Evolutionary conservation across 2,113 vertebrate species (phyloP).

Genomic region (Misgurnus anguillicaudatus): DNA sequence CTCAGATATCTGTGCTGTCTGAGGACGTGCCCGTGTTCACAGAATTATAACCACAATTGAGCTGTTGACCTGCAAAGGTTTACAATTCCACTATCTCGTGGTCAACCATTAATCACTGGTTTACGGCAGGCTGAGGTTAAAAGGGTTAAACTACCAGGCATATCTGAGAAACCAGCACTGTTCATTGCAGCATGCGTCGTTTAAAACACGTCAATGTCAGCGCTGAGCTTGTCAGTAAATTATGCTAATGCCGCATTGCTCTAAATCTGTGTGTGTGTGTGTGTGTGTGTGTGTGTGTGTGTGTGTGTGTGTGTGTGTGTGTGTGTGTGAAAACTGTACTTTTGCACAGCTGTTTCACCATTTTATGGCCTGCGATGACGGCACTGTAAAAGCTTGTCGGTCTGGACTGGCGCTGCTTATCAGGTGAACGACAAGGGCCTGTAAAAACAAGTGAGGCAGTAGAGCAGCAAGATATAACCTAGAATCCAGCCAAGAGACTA

Average conservation of each 20-base stretch:
- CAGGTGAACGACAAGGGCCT: slow-evolving; percentile 32
- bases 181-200: not conserved
- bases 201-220: slow-evolving; percentile 15
- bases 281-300: no score
- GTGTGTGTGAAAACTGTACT: slow-evolving; percentile 27
- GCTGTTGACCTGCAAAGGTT: slow-evolving; percentile 45
- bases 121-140: slow-evolving; percentile 14
- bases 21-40: slow-evolving; percentile 27
- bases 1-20: slow-evolving; percentile 8
- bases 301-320: no score
- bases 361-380: slow-evolving; percentile 46
- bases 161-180: slow-evolving; percentile 3
- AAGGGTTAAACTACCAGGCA: slow-evolving; percentile 20
- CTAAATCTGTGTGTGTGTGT: slow-evolving; percentile 5
- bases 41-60: slow-evolving; percentile 35
- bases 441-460: slow-evolving; percentile 42
- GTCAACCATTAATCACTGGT: slow-evolving; percentile 46
- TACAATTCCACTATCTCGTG: slow-evolving; percentile 39
- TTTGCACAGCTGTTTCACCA: slow-evolving; percentile 34
- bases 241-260: not conserved
- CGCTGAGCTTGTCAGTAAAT: slow-evolving; percentile 3
- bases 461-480: slow-evolving; percentile 11
- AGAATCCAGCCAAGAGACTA: slow-evolving; percentile 1
- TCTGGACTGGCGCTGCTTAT: slow-evolving; percentile 38
- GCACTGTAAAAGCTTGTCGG: slow-evolving; percentile 40